Evolutionary conservation across 2,888 invertebrate genomes (phyloP).

Genomic region (Callimorpha dominula): DNA sequence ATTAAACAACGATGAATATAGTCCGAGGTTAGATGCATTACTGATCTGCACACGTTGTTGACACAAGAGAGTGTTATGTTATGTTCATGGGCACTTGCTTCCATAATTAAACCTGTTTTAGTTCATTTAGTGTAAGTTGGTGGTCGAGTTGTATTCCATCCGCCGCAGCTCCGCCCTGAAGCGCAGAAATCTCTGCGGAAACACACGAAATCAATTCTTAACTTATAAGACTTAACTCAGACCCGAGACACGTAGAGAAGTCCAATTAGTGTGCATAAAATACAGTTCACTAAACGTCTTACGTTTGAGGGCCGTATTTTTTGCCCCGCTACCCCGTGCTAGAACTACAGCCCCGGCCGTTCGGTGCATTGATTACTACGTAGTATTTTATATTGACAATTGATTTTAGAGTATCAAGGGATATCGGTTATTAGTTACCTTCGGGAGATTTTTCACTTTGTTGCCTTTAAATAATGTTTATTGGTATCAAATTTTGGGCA

Average conservation of each 20-base stretch:
- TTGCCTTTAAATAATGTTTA: background rate
- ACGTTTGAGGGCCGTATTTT: background rate
- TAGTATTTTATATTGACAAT: conserved; percentile 46
- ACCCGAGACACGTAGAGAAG: background rate
- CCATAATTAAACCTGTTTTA: too few relatives aligned
- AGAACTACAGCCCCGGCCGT: conserved; percentile 14
- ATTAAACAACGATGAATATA: too few relatives aligned
- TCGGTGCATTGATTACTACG: conserved; percentile 51
- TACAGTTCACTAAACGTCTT: background rate
- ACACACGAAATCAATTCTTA: too few relatives aligned
- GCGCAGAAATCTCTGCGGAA: too few relatives aligned
- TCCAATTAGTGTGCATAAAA: background rate
- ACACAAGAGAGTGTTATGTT: too few relatives aligned
- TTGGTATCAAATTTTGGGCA: background rate
- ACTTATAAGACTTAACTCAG: too few relatives aligned
- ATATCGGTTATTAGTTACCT: conserved; percentile 7
- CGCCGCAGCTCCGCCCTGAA: too few relatives aligned
- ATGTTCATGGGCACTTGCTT: too few relatives aligned
- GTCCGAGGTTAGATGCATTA: too few relatives aligned
- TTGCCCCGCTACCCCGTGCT: conserved; percentile 6
- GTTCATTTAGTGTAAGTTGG: too few relatives aligned
- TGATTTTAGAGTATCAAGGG: conserved; percentile 37
- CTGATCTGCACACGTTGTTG: too few relatives aligned
- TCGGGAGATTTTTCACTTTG: background rate
- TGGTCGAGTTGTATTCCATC: too few relatives aligned